Conservation (phyloP, 2,888 invertebrate genomes). For the Amphipoea oculea region DNA sequence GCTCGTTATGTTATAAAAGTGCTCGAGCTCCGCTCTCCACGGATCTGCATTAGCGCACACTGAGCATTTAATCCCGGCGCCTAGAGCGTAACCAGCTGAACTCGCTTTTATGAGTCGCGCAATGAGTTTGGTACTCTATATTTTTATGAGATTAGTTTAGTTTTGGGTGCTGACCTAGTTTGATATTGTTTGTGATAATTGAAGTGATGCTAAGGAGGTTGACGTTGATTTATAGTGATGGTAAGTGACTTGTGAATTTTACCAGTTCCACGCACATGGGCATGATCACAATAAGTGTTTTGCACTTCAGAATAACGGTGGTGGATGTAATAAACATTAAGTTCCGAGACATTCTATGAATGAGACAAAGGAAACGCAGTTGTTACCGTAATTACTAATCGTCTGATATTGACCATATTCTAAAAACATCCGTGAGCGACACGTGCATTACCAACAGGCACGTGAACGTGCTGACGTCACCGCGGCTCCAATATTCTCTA, state of each 20-base stretch:
- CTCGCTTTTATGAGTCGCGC: constrained; percentile 55
- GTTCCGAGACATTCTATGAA: not conserved
- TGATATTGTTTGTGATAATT: constrained; percentile 28
- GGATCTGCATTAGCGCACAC: constrained; percentile 69
- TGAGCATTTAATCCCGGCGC: constrained; percentile 70
- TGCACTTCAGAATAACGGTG: not conserved
- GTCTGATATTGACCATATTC: constrained; percentile 44
- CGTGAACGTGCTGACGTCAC: constrained; percentile 51
- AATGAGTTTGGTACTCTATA: constrained; percentile 32
- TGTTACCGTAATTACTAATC: constrained; percentile 36
- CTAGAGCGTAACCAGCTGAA: constrained; percentile 58
- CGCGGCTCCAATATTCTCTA: constrained; percentile 48
- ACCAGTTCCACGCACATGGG: not conserved
- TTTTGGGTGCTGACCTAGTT: constrained; percentile 53
- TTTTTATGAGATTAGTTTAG: constrained; percentile 53
- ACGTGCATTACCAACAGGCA: constrained; percentile 23
- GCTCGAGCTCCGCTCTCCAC: constrained; percentile 61
- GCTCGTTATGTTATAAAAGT: constrained; percentile 68
- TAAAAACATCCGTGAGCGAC: constrained; percentile 42
- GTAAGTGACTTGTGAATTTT: not conserved
- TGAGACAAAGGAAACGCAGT: constrained; percentile 1
- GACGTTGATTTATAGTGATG: constrained; percentile 28
- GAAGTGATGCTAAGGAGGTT: constrained; percentile 14
- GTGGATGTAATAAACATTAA: not conserved
- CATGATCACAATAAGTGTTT: not conserved